Conservation (phyloP, 2,797 vertebrate species). For the Poeciliopsis turneri region DNA sequence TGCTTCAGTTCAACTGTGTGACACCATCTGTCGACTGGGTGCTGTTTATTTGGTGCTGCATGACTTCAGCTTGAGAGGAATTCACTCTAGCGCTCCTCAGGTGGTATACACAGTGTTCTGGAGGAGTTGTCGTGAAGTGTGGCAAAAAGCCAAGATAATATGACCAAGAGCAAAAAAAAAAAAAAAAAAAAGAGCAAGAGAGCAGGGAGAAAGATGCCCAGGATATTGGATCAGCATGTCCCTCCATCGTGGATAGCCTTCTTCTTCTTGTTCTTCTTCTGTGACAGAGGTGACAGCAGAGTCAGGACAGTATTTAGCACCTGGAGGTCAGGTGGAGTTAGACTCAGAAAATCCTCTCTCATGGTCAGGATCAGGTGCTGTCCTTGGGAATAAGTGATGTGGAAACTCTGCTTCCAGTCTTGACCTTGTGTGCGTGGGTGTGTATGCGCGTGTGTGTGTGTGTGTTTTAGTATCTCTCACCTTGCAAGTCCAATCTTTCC, state of each 20-base stretch:
- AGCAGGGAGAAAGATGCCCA: background rate
- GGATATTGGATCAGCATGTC: slow-evolving; percentile 21
- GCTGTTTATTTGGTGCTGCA: slow-evolving; percentile 70
- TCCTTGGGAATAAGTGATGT: slow-evolving; percentile 38
- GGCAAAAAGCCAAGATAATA: slow-evolving; percentile 51
- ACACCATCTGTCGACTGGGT: slow-evolving; percentile 73
- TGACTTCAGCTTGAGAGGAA: slow-evolving; percentile 73
- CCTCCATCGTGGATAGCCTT: slow-evolving; percentile 32
- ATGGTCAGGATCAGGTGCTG: slow-evolving; percentile 68
- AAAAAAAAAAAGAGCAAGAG: background rate
- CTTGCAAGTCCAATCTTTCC: background rate
- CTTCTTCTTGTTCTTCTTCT: slow-evolving; percentile 52
- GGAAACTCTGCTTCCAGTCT: slow-evolving; percentile 44
- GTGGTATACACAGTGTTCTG: slow-evolving; percentile 56
- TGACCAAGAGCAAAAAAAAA: slow-evolving; percentile 20
- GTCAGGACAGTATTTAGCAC: slow-evolving; percentile 62
- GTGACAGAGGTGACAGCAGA: slow-evolving; percentile 54
- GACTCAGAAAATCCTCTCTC: slow-evolving; percentile 48
- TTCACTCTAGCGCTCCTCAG: slow-evolving; percentile 61
- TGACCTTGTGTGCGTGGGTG: slow-evolving; percentile 47
- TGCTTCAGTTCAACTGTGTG: slow-evolving; percentile 55
- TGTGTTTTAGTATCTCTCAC: slow-evolving; percentile 19
- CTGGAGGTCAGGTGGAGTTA: slow-evolving; percentile 61
- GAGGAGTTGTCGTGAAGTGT: slow-evolving; percentile 60
- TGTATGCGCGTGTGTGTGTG: slow-evolving; percentile 26